Evolutionary conservation across 2,113 vertebrate species (phyloP), one percentile per base, ranked within the genome.

Genomic region (Corvus hawaiiensis): DNA sequence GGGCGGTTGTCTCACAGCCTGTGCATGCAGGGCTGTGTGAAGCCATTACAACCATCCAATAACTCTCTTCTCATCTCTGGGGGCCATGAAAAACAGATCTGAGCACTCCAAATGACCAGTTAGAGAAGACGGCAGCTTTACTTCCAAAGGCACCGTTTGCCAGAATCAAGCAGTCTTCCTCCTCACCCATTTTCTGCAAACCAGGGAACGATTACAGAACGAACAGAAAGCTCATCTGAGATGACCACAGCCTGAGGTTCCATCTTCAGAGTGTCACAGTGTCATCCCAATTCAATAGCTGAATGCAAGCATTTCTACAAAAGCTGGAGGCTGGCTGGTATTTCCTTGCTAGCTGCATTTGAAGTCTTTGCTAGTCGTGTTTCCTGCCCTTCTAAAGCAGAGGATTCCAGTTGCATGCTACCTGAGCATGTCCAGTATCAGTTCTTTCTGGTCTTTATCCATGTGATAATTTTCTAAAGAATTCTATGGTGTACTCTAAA

Each of bases 161-260:
- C 9, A 44, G 30, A 68, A 56, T 13, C 16, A 39, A 81, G 28
- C 20, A 18, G 20, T 44, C 44, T 61, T 72, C 54, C 27, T 81
- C 39, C 35, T 81, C 8, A 5, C 1, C 2, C 23, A 18, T 91
- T 71, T 66, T 28, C 64, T 67, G 27, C 85, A 74, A 66, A 58
- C 6, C 19, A 48, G 43, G 22, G n/a, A 77, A 64, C 0, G 0
- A 43, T 0, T 35, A 39, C 43, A 68, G 54, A 66, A 49, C 1
- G 13, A 22, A 14, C 32, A 33, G 63, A 66, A 52, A 56, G 22
- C 54, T 90, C 63, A 62, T 37, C 41, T 58, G 76, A 90, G 27
- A 32, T 1, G 24, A 63, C 61, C 76, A 44, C 49, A 80, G 44
- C 59, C 55, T 77, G 72, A 9, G 0, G 0, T 37, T 73, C 35